Evolutionary conservation across 2,797 vertebrate species (phyloP).

Genomic region (Lithobates pipiens): DNA sequence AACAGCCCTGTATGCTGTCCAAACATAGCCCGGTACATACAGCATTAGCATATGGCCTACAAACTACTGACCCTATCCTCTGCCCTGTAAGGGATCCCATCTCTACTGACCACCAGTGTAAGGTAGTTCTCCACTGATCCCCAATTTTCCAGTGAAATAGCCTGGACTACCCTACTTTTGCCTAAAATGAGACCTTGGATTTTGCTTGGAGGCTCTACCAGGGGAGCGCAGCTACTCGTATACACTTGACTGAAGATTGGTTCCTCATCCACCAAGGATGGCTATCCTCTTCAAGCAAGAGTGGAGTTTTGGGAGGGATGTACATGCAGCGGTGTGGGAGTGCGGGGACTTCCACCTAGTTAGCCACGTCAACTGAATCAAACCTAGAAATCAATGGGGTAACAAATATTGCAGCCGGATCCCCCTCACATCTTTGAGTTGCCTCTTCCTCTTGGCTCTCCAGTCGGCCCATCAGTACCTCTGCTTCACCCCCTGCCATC

Average conservation of each 20-base stretch:
- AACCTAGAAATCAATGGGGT: conserved; percentile 99
- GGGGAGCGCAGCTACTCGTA: conserved; percentile 97
- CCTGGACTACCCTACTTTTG: conserved; percentile 97
- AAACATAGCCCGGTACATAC: too few species aligned
- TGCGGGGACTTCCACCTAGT: conserved; percentile 99
- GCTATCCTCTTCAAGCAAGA: conserved; percentile 95
- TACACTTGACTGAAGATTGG: conserved; percentile 85
- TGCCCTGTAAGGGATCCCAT: too few species aligned
- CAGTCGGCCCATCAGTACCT: too few species aligned
- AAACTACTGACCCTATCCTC: too few species aligned
- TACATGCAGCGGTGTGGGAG: conserved; percentile 96
- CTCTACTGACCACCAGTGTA: too few species aligned
- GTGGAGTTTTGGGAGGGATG: conserved; percentile 91
- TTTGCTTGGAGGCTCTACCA: conserved; percentile 99
- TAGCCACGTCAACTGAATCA: conserved; percentile 98
- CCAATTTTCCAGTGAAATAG: too few species aligned
- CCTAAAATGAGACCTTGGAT: conserved; percentile 95
- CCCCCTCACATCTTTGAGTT: conserved; percentile 90
- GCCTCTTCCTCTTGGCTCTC: too few species aligned
- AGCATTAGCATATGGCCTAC: too few species aligned
- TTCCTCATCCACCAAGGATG: conserved; percentile 86
- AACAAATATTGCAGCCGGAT: conserved; percentile 99
- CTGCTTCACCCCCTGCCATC: too few species aligned
- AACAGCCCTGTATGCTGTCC: too few species aligned
- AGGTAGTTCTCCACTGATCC: too few species aligned